Base-by-base conservation (phyloP, 2,888 invertebrate species). In the Tillus elongatus region DNA sequence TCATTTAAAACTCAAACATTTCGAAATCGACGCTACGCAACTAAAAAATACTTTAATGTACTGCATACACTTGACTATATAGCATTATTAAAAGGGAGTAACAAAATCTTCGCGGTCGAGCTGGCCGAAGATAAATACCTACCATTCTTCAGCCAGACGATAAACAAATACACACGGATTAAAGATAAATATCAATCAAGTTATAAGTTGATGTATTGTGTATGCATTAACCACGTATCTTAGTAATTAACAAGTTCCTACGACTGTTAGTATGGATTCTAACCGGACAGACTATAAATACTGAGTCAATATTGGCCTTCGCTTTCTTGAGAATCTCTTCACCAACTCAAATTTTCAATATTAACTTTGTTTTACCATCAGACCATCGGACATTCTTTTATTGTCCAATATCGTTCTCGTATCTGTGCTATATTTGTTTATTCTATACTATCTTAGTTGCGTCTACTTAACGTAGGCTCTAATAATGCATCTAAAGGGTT, bases 231-330 rank as follows among this genome's bases (percentile, higher is more conserved):
- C 57, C 51, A 55, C 60, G 57, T 62, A 63, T 64, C 60, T 61
- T 53, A 54, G 61, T 64, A 64, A 64, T 64, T 64, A 64, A 63
- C 64, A 64, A 61, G 63, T 64, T 61, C 56, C 57, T 58, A 57
- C 58, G 59, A 62, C 60, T 58, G 58, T 11, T 13, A 63, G 61
- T 63, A 60, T 59, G 63, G 56, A 62, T 60, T 57, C 54, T 50
- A 54, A 58, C 54, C 59, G 60, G 57, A 59, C 60, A 59, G 57
- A 58, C 60, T 62, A 64, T 64, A 64, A 66, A 64, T 63, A 63
- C 59, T 61, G 58, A 54, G 64, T 63, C 54, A 66, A 66, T 66
- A 66, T 66, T 66, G 58, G 54, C 52, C 54, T 53, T 61, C 49
- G 58, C 60, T 58, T 61, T 62, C 61, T 58, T 61, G 59, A 56